Base-by-base conservation (phyloP, 2,113 vertebrate species). In the Pygoscelis antarcticus region DNA sequence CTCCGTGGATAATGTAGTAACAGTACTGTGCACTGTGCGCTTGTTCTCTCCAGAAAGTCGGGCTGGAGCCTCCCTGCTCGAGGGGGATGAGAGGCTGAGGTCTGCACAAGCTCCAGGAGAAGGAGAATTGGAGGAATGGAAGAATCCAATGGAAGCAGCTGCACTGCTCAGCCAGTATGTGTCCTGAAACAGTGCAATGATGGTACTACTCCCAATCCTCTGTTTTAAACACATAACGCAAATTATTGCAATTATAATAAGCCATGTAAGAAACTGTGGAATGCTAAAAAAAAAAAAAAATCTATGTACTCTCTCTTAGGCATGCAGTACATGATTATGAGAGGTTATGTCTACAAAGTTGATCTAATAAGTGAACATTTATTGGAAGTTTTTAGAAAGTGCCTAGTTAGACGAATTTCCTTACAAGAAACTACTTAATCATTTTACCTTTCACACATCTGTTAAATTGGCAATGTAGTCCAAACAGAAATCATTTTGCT, bases 401-500 rank as follows among this genome's bases (percentile, higher is more conserved):
- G 26, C 69, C 60, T 93, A 62, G 27, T 94, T 96, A 96, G 83
- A 96, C 57, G 58, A 72, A 92, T 89, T 91, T 92, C 57, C 88
- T 96, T 93, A 96, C 44, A 94, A 98, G 92, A 83, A 95, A 80
- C 40, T 70, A 82, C 66, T 97, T 93, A 94, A 97, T 96, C 65
- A 87, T 97, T 98, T 96, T 93, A 92, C 87, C 96, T 97, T 93
- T 94, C 57, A 75, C 97, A 61, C 52, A 68, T 92, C 82, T 93
- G 83, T 94, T 97, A 96, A 97, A 93, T 51, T 94, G 85, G 93
- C 17, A 72, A 18, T 40, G 34, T n/a, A 57, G 44, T 77, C 89
- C 96, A 95, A 96, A 91, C 64, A 94, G 83, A 96, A 97, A 95
- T 57, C 87, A 84, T 96, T 96, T 95, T 94, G 60, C 83, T 95